phyloP scores from a whole-genome alignment of 2,888 invertebrate species.

The Bembecia ichneumoniformis region DNA sequence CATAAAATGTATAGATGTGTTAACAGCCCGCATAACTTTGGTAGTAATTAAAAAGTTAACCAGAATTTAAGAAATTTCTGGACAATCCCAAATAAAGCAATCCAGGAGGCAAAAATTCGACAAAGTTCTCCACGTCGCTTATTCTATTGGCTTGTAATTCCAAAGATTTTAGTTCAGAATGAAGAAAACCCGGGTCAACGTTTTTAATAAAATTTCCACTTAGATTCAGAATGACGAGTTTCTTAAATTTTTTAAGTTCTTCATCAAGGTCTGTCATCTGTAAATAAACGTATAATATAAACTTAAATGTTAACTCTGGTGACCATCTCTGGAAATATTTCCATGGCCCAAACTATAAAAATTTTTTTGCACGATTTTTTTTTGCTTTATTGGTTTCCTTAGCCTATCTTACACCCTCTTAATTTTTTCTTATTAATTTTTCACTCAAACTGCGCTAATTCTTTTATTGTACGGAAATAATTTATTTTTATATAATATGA shows the following conservation, averaged over 20 bases:
- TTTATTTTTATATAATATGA: no score
- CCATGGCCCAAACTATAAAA: no score
- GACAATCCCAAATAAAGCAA: conserved; percentile 66
- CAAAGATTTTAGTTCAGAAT: conserved; percentile 43
- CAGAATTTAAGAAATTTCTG: conserved; percentile 51
- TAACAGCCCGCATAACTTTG: no score
- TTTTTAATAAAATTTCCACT: conserved; percentile 47
- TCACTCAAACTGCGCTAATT: no score
- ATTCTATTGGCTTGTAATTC: conserved; percentile 69
- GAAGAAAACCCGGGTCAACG: conserved; percentile 42
- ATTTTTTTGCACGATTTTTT: no score
- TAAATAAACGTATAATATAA: conserved; percentile 10
- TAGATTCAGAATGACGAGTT: conserved; percentile 55
- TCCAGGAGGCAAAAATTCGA: conserved; percentile 36
- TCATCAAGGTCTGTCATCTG: conserved; percentile 66
- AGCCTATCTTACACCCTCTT: no score
- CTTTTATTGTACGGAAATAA: no score
- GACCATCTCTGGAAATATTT: no score
- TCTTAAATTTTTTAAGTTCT: conserved; percentile 37
- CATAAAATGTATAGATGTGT: no score
- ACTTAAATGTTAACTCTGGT: not conserved
- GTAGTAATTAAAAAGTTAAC: conserved; percentile 17
- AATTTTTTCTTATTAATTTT: no score
- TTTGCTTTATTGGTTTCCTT: no score
- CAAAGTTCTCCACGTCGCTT: conserved; percentile 32